Evolutionary conservation across 35 echinoderm and acorn worm species (phyloP).

Genomic region (Anneissia japonica): DNA sequence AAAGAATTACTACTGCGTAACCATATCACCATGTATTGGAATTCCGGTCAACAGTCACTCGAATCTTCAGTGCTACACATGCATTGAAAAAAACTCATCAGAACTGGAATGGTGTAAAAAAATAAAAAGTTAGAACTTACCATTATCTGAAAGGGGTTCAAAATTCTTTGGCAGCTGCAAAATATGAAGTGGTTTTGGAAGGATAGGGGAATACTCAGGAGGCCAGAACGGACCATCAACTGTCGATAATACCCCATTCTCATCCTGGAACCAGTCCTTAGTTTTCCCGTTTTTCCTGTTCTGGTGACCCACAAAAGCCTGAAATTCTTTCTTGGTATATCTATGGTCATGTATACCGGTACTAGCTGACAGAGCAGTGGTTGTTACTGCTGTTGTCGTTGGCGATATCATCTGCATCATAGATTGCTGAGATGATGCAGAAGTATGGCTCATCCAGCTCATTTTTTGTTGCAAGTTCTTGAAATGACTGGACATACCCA

Average conservation of each 20-base stretch:
- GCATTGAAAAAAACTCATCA: no score
- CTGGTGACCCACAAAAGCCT: slow-evolving; percentile 49
- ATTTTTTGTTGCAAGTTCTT: neutral
- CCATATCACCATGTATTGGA: no score
- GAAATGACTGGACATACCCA: neutral
- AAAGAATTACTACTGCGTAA: no score
- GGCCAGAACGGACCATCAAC: slow-evolving; percentile 97
- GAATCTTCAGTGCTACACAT: no score
- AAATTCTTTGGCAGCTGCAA: slow-evolving; percentile 23
- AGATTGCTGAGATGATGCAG: neutral
- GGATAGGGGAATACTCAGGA: slow-evolving; percentile 79
- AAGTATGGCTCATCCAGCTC: neutral
- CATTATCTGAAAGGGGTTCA: slow-evolving; percentile 63
- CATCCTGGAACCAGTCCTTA: slow-evolving; percentile 70
- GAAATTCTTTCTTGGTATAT: slow-evolving; percentile 74
- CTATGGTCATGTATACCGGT: slow-evolving; percentile 45
- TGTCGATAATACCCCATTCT: slow-evolving; percentile 80
- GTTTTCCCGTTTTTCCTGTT: slow-evolving; percentile 80
- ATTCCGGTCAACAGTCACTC: no score
- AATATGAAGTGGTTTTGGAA: slow-evolving; percentile 83
- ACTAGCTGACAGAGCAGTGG: neutral
- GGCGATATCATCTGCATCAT: neutral
- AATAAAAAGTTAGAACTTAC: no score
- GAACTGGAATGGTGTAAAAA: no score
- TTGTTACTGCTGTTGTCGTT: neutral